Base-by-base conservation (phyloP, 2,797 vertebrate species). In the Echiichthys vipera region DNA sequence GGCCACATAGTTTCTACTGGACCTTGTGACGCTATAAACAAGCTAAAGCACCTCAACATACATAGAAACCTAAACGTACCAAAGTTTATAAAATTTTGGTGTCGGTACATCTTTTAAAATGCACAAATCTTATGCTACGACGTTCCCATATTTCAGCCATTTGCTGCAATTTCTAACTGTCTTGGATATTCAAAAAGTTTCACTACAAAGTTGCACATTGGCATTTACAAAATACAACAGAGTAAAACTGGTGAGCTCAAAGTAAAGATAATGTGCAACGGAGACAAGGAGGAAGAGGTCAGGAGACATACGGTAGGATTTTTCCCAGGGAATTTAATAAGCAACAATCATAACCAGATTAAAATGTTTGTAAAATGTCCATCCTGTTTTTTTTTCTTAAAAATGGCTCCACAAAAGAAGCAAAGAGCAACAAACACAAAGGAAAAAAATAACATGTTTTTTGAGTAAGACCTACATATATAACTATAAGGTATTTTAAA, bases 401-500 rank as follows among this genome's bases (percentile, higher is more conserved):
- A 95, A 95, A 94, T 82, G 74, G 92, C 92, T 94, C 92, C 90
- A 90, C 84, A 93, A 94, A 93, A 92, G 92, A 92, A 92, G 89
- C 95, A 93, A 93, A 95, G 94, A 96, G 93, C 93, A 93, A 94
- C 91, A 72, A 94, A 95, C 88, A 89, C 84, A 90, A 90, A 89
- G 66, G 69, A 77, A 77, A 85, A 83, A 85, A 86, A 88, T 65
- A 87, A 82, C 71, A 81, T 88, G 78, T 78, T 82, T 88, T 89
- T 92, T 93, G 93, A 93, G 94, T 94, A 95, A 93, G 90, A 93
- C 84, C 94, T 92, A 92, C 84, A 87, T 93, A 94, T 91, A 94
- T 86, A 88, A 95, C 92, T 92, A 94, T 90, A 94, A 94, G 93
- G 93, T 92, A 90, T 87, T 95, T 93, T 81, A 87, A 89, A 92